Conservation (phyloP, 1,140 invertebrate species). For the Orchesella cincta region DNA sequence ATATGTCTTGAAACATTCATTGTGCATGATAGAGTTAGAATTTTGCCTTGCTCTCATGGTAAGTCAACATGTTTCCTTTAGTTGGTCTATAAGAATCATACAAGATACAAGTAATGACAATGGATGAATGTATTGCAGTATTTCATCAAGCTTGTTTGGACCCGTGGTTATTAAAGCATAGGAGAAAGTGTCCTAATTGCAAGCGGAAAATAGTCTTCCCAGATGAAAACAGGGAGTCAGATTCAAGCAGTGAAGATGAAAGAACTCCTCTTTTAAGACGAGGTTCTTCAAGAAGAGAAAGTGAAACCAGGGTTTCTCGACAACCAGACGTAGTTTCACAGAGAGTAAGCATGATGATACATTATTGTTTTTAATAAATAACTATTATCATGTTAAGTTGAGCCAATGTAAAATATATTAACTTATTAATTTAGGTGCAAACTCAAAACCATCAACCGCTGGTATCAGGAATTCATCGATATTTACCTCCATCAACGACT, state of each 20-base stretch:
- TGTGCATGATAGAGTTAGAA: constrained; percentile 89
- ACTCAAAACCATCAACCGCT: too few relatives aligned
- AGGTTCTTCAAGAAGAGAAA: not conserved
- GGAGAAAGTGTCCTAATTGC: constrained; percentile 93
- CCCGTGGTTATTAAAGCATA: constrained; percentile 94
- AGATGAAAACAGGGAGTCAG: constrained; percentile 62
- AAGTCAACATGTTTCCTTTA: constrained; percentile 52
- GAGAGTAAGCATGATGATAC: too few relatives aligned
- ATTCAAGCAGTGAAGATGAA: constrained; percentile 60
- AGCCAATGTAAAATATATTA: too few relatives aligned
- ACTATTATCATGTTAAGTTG: too few relatives aligned
- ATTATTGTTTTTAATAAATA: too few relatives aligned
- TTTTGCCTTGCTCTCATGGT: constrained; percentile 96
- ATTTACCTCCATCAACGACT: too few relatives aligned
- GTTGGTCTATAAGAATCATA: not conserved
- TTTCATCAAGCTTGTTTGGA: constrained; percentile 98
- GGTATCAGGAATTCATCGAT: too few relatives aligned
- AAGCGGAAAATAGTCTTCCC: constrained; percentile 89
- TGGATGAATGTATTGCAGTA: constrained; percentile 64
- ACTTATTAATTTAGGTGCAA: too few relatives aligned
- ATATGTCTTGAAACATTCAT: constrained; percentile 97
- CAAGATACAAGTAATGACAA: constrained; percentile 27
- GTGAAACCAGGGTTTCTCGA: not conserved
- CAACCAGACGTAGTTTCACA: too few relatives aligned
- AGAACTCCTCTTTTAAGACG: constrained; percentile 67